phyloP scores from a whole-genome alignment of 2,113 vertebrate species.

The Machaerirhynchus nigripectus region DNA sequence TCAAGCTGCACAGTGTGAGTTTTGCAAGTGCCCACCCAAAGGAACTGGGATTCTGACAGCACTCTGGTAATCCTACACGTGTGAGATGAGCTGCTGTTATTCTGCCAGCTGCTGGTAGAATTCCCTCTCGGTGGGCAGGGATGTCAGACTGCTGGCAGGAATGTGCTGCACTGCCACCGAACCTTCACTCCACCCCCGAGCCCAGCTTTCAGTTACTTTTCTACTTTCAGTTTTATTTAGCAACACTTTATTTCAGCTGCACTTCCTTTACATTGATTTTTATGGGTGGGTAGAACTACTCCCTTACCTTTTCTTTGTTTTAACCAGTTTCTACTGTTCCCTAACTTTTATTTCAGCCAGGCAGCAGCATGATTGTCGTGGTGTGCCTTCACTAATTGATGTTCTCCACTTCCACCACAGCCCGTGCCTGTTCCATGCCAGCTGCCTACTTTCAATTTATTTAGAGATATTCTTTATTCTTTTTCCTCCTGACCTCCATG shows the following conservation, averaged over 20 bases:
- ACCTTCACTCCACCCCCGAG: not conserved
- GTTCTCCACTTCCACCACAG: not conserved
- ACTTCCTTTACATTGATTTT: not conserved
- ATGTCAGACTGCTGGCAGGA: not conserved
- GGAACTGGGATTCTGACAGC: not conserved
- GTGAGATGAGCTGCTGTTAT: not conserved
- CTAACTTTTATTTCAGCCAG: not conserved
- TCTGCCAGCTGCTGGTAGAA: not conserved
- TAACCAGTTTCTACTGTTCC: not conserved
- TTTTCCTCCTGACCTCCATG: not conserved
- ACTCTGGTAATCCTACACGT: too few relatives aligned
- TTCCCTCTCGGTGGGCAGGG: not conserved
- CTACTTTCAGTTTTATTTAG: not conserved
- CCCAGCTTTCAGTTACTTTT: not conserved
- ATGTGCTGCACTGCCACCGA: not conserved
- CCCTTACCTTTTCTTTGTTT: not conserved
- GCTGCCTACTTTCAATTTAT: constrained; percentile 21
- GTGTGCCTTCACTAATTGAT: not conserved
- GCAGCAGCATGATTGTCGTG: not conserved
- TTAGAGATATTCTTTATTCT: not conserved
- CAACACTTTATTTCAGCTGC: not conserved
- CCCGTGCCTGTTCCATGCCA: not conserved
- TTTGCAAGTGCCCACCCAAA: not conserved
- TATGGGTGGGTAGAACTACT: not conserved
- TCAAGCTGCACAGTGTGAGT: not conserved